A percentile compares a stretch with the other conserved stretches of the same genome.
Evolutionary conservation across 1,140 invertebrate species (phyloP).

Genomic region (Aphaenogaster ashmeadi): DNA sequence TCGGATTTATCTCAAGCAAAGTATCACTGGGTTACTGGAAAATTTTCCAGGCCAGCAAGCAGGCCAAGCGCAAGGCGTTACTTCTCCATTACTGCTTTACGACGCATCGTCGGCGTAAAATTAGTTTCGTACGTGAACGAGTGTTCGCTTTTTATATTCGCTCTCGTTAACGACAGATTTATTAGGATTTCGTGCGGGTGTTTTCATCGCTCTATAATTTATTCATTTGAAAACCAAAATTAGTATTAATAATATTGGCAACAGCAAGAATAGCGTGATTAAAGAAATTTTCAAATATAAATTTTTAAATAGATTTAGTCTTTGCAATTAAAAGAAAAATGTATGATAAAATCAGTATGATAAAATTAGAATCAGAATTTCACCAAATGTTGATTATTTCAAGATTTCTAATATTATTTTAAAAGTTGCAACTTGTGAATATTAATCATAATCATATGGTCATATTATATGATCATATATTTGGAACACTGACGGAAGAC

Average conservation of each 20-base stretch:
- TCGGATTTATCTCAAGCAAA: slow-evolving; percentile 33
- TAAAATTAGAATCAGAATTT: slow-evolving; percentile 12
- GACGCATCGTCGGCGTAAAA: slow-evolving; percentile 51
- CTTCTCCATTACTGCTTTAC: slow-evolving; percentile 50
- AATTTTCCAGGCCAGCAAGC: slow-evolving; percentile 68
- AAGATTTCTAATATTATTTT: neutral
- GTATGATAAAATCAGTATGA: neutral
- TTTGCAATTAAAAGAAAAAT: neutral
- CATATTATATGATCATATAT: neutral
- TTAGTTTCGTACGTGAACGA: slow-evolving; percentile 38
- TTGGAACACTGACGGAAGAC: slow-evolving; percentile 18
- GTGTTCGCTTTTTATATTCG: slow-evolving; percentile 16
- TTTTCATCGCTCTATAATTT: neutral
- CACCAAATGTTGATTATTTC: slow-evolving; percentile 3
- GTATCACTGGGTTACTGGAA: slow-evolving; percentile 74
- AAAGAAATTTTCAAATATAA: neutral
- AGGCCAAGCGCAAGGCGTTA: slow-evolving; percentile 31
- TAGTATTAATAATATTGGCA: neutral
- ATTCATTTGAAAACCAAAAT: neutral
- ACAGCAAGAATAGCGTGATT: neutral
- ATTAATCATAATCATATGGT: slow-evolving; percentile 15
- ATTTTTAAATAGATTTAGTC: neutral
- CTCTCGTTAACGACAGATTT: slow-evolving; percentile 24
- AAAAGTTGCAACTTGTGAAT: neutral
- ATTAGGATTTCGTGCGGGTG: neutral